phyloP scores from a whole-genome alignment of 2,113 vertebrate genomes.

The Antechinus stuartii region DNA sequence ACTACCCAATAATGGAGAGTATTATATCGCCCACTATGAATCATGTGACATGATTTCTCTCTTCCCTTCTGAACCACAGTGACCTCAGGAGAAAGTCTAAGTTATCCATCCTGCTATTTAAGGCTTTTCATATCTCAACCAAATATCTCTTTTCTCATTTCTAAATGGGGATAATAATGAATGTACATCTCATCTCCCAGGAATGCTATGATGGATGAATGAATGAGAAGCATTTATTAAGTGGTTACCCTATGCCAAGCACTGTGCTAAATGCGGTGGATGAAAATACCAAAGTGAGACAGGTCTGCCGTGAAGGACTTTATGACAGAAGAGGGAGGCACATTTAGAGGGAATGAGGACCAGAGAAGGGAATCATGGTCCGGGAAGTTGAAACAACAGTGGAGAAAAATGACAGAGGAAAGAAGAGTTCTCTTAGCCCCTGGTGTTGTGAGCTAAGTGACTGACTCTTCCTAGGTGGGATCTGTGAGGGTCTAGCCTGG shows the following conservation, averaged over 20 bases:
- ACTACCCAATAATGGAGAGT: background rate
- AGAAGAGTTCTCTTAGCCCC: background rate
- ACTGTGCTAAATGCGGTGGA: background rate
- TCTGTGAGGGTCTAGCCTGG: background rate
- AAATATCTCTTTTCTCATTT: background rate
- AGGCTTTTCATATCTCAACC: background rate
- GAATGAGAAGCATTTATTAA: background rate
- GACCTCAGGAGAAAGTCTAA: background rate
- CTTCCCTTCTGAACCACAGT: background rate
- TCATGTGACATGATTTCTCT: background rate
- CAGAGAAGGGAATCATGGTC: background rate
- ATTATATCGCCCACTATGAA: background rate
- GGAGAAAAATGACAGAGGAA: background rate
- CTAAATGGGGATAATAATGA: background rate
- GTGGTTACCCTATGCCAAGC: background rate
- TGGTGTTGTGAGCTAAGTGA: background rate
- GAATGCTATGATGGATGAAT: background rate
- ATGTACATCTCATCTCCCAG: background rate
- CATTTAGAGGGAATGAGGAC: background rate
- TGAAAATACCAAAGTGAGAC: background rate
- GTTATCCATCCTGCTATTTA: background rate
- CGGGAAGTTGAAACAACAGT: background rate
- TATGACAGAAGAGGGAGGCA: background rate
- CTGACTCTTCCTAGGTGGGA: background rate
- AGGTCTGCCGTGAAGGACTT: background rate